phyloP scores from a whole-genome alignment of 1,140 invertebrate species.

The Linepithema humile region DNA sequence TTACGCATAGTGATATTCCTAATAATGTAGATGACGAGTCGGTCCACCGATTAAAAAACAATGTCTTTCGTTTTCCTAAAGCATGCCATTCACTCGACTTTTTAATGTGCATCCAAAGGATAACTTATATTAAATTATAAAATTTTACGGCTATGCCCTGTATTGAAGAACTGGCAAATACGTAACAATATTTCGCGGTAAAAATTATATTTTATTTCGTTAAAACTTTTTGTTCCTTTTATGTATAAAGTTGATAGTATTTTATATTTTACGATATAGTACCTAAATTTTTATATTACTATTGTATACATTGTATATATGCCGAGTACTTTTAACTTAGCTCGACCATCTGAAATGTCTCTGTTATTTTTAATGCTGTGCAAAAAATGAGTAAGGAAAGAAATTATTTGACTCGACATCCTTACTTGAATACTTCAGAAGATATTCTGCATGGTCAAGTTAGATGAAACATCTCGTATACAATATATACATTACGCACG shows the following conservation, averaged over 20 bases:
- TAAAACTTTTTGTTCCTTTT: slow-evolving; percentile 54
- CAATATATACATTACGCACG: too few relatives aligned
- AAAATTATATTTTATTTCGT: slow-evolving; percentile 60
- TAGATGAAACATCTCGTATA: too few relatives aligned
- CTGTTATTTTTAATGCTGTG: too few relatives aligned
- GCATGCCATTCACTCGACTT: slow-evolving; percentile 10
- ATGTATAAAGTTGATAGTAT: slow-evolving; percentile 76
- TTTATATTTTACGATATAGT: slow-evolving; percentile 76
- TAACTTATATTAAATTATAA: slow-evolving; percentile 29
- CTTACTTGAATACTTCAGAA: too few relatives aligned
- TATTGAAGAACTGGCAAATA: slow-evolving; percentile 27
- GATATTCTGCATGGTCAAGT: too few relatives aligned
- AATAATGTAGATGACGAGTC: slow-evolving; percentile 50
- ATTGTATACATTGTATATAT: slow-evolving; percentile 28
- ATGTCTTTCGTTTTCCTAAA: slow-evolving; percentile 29
- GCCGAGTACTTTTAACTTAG: too few relatives aligned
- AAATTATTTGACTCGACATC: too few relatives aligned
- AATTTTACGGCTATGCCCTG: slow-evolving; percentile 20
- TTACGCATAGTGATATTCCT: slow-evolving; percentile 20
- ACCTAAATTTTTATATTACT: slow-evolving; percentile 64
- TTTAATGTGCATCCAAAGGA: background rate
- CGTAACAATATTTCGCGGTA: slow-evolving; percentile 74
- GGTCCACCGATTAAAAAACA: slow-evolving; percentile 61
- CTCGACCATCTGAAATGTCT: too few relatives aligned
- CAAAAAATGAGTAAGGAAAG: too few relatives aligned